These are phyloP conservation scores for Ctenochaetus hawaiiensis DNA, from an alignment of 2,797 vertebrate genomes.

Conservation along the genomic window DNA sequence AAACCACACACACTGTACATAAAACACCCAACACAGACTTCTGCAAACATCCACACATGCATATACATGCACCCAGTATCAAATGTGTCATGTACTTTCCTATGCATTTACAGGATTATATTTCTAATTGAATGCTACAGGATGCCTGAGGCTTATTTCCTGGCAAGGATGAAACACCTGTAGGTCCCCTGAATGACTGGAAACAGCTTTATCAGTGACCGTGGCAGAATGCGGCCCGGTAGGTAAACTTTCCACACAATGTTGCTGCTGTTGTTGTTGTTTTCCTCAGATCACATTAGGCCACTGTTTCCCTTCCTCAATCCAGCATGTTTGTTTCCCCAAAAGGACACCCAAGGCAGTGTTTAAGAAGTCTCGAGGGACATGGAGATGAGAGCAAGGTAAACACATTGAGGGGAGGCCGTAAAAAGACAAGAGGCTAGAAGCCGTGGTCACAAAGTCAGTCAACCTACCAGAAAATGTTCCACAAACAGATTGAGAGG, in stretches of 20 bases:
- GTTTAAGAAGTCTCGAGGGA: constrained; percentile 52
- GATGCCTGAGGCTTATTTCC: constrained; percentile 48
- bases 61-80: neutral
- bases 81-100: constrained; percentile 16
- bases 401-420: constrained; percentile 53
- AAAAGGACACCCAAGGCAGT: constrained; percentile 37
- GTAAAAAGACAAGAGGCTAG: constrained; percentile 53
- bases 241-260: constrained; percentile 65
- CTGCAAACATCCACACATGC: constrained; percentile 16
- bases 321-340: constrained; percentile 34
- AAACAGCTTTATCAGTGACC: constrained; percentile 47
- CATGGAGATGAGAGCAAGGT: constrained; percentile 53
- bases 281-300: constrained; percentile 48
- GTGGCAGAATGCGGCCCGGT: constrained; percentile 17
- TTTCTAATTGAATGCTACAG: constrained; percentile 31
- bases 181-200: constrained; percentile 50
- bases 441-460: constrained; percentile 42
- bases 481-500: constrained; percentile 26
- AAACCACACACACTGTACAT: constrained; percentile 14
- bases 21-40: constrained; percentile 7
- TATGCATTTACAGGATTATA: constrained; percentile 23
- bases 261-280: constrained; percentile 37
- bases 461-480: constrained; percentile 29
- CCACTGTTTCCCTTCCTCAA: constrained; percentile 58
- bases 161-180: constrained; percentile 54